phyloP scores from a whole-genome alignment of 2,113 vertebrate genomes.

The Heptranchias perlo region DNA sequence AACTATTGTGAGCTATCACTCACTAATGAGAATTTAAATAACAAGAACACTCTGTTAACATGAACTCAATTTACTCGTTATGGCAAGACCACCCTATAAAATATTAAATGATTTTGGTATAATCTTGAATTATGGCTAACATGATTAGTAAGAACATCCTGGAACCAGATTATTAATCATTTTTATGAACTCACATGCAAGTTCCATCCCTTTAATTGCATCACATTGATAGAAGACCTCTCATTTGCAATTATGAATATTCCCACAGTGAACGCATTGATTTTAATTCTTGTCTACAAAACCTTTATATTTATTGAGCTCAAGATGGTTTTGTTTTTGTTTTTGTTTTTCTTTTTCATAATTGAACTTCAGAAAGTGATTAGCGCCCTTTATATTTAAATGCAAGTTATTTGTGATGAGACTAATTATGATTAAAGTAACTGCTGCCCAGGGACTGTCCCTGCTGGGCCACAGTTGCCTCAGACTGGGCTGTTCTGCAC shows the following conservation, averaged over 20 bases:
- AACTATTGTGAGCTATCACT: not conserved
- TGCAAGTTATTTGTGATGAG: not conserved
- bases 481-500: slow-evolving; percentile 24
- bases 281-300: not conserved
- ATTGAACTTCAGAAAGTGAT: not conserved
- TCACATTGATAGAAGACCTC: not conserved
- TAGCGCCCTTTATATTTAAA: not conserved
- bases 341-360: no score
- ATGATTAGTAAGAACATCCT: not conserved
- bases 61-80: not conserved
- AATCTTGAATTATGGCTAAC: not conserved
- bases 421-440: not conserved
- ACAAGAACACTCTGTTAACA: not conserved
- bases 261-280: not conserved
- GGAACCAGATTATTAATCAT: not conserved
- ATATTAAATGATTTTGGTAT: not conserved
- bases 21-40: not conserved
- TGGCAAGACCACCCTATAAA: not conserved
- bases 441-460: slow-evolving; percentile 15
- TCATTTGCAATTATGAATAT: not conserved
- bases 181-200: not conserved
- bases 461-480: not conserved
- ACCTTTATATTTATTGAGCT: not conserved
- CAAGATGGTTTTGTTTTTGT: not conserved
- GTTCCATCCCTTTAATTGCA: not conserved